These are phyloP conservation scores for Passer domesticus DNA, from an alignment of 2,113 vertebrate genomes.

Conservation along the genomic window DNA sequence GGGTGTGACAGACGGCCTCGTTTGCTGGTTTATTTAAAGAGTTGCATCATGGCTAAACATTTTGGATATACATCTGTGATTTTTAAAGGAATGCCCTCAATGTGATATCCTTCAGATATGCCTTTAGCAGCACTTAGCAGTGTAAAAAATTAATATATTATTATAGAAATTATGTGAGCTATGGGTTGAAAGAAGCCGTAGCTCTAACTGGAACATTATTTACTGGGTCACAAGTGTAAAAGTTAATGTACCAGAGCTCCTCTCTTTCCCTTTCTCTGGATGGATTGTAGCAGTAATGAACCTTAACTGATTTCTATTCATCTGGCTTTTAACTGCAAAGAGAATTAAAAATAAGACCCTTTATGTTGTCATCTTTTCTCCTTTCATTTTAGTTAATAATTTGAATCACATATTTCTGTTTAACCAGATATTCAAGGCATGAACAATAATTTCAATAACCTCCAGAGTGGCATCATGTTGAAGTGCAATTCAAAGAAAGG, in stretches of 20 bases:
- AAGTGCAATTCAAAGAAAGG: background rate
- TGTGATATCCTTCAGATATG: background rate
- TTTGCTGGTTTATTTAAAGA: background rate
- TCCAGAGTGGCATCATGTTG: background rate
- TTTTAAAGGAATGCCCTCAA: background rate
- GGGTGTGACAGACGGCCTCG: background rate
- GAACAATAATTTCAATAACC: background rate
- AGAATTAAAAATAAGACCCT: conserved; percentile 58
- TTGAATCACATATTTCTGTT: background rate
- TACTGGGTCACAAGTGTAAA: conserved; percentile 82
- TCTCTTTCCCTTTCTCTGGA: conserved; percentile 78
- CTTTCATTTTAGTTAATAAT: conserved; percentile 39
- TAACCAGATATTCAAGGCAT: background rate
- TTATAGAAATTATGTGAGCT: conserved; percentile 39
- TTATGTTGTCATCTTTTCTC: conserved; percentile 21
- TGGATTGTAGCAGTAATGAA: conserved; percentile 82
- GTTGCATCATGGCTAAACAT: background rate
- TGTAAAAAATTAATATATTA: conserved; percentile 4
- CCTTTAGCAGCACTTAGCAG: background rate
- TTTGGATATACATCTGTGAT: background rate
- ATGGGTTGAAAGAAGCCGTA: conserved; percentile 65
- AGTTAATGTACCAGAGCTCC: conserved; percentile 87
- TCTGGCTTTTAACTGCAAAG: conserved; percentile 71
- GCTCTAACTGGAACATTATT: conserved; percentile 83
- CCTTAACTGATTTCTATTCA: conserved; percentile 82